Evolutionary conservation across 2,797 vertebrate genomes (phyloP).

Genomic region (Prunella strophiata): DNA sequence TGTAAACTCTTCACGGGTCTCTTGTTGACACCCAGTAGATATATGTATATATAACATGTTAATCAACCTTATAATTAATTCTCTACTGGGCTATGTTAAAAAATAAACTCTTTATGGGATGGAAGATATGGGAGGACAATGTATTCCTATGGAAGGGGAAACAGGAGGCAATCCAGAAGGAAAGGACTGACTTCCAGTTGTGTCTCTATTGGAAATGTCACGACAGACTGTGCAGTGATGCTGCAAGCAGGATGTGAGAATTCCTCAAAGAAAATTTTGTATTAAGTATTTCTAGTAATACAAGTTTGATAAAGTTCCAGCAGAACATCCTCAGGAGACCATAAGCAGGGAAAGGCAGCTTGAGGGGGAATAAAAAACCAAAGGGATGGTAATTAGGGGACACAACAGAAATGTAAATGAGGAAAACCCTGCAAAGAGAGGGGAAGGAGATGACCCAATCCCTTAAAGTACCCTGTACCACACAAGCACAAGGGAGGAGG

Average conservation of each 20-base stretch:
- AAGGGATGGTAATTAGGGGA: conserved; percentile 26
- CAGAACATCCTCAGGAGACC: not conserved
- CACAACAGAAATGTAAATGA: conserved; percentile 21
- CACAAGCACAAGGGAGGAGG: not conserved
- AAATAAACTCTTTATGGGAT: not conserved
- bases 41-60: not conserved
- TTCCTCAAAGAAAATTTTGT: not conserved
- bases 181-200: not conserved
- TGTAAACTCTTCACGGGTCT: not conserved
- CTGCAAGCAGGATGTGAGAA: not conserved
- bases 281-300: not conserved
- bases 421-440: not conserved
- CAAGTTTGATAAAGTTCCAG: not conserved
- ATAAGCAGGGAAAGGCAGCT: not conserved
- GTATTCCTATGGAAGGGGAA: not conserved
- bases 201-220: not conserved
- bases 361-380: not conserved
- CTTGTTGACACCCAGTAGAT: not conserved
- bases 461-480: not conserved
- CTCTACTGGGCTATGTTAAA: not conserved
- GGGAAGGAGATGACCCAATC: not conserved
- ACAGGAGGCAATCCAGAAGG: not conserved
- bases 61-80: not conserved
- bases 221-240: not conserved
- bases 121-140: not conserved